Base-by-base conservation (phyloP, 64 coral and sea anemone species). In the Dendrophyllia cribrosa region DNA sequence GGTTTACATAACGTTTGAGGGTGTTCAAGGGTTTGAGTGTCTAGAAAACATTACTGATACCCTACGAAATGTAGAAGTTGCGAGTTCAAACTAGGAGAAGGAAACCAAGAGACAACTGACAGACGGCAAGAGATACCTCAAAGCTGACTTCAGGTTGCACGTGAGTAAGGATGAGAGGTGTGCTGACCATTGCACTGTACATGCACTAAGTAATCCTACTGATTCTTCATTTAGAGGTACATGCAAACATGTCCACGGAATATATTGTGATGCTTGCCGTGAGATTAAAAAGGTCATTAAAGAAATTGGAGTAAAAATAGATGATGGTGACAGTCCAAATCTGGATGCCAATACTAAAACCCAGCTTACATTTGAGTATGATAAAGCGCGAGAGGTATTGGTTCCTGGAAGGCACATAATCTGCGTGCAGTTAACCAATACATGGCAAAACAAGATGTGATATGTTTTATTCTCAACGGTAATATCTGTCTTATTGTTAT, bases 91-190 rank as follows among this genome's bases (percentile, higher is more conserved):
- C 12, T 92, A 81, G 90, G 59, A 22, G 7, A 86, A 92, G 63
- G 74, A 53, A 67, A 19, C 59, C 17, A 85, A 68, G 19, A 58
- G 86, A 65, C 45, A 74, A 47, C 59, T 86, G 9, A 20, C 16
- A 68, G 72, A n/a, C n/a, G n/a, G n/a, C n/a, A n/a, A n/a, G n/a
- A n/a, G n/a, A n/a, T n/a, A n/a, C n/a, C n/a, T n/a, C 6, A 92
- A 87, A 67, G 63, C 82, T 50, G 90, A 77, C 44, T 92, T 66
- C 47, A 92, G 76, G 82, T 21, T 83, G 65, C 72, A 92, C 60
- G 75, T 87, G 45, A 80, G 73, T 14, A 58, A 14, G 4, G 23
- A 74, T 14, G 85, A 87, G 6, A 47, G 51, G 19, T 87, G 85
- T 49, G n/a, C 8, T 56, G 85, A 87, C 85, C 85, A 87, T 23